These are phyloP conservation scores for Eulithis testata DNA, from an alignment of 2,888 invertebrate species.

Conservation along the genomic window DNA sequence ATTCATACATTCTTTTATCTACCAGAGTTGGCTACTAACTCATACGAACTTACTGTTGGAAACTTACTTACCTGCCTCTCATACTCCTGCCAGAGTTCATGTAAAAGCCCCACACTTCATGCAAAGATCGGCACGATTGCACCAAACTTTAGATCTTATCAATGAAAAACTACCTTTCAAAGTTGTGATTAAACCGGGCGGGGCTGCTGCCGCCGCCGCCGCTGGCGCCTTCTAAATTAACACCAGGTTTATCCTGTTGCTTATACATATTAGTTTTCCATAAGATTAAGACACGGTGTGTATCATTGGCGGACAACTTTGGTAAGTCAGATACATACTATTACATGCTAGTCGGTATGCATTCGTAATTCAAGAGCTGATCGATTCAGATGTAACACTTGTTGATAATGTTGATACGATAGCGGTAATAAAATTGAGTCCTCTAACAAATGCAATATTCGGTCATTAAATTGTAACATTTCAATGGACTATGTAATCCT, in stretches of 20 bases:
- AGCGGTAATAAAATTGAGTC: too few relatives aligned
- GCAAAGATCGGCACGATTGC: conserved; percentile 21
- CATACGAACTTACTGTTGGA: too few relatives aligned
- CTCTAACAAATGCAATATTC: too few relatives aligned
- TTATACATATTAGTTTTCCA: conserved; percentile 50
- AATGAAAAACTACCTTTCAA: conserved; percentile 28
- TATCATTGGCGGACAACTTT: conserved; percentile 46
- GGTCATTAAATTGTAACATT: too few relatives aligned
- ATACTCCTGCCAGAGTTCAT: conserved; percentile 8
- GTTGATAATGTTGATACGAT: too few relatives aligned
- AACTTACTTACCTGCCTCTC: background rate
- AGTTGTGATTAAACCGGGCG: conserved; percentile 31
- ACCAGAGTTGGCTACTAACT: too few relatives aligned
- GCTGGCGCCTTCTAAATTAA: conserved; percentile 21
- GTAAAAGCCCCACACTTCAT: conserved; percentile 16
- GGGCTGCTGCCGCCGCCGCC: conserved; percentile 8
- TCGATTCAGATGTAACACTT: too few relatives aligned
- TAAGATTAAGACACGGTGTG: conserved; percentile 42
- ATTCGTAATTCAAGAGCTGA: too few relatives aligned
- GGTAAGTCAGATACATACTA: conserved; percentile 22
- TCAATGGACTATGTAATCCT: too few relatives aligned
- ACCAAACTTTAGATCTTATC: conserved; percentile 27
- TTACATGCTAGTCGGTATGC: background rate
- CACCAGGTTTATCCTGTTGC: conserved; percentile 34
- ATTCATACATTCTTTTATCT: too few relatives aligned